These are phyloP conservation scores for Bimastos eiseni DNA, from an alignment of 2,888 invertebrate genomes.

Conservation along the genomic window DNA sequence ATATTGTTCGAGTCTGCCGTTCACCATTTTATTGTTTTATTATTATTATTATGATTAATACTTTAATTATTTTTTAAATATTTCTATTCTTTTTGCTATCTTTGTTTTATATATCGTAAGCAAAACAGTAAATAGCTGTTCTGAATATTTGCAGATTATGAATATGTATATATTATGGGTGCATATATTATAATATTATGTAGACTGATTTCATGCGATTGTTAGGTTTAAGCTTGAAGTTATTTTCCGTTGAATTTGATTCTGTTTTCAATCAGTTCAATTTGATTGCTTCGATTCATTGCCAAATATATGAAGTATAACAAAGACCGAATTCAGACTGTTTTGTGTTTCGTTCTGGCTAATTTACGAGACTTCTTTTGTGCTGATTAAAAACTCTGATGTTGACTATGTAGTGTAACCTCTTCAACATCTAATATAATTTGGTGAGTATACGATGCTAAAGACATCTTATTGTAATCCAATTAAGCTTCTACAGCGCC, in stretches of 20 bases:
- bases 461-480: too few relatives aligned
- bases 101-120: background rate
- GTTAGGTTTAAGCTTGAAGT: background rate
- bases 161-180: background rate
- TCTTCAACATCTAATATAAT: too few relatives aligned
- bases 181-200: background rate
- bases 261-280: background rate
- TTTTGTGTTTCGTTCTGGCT: too few relatives aligned
- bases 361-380: too few relatives aligned
- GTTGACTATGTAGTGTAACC: too few relatives aligned
- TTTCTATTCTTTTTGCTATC: too few relatives aligned
- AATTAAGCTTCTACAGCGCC: too few relatives aligned
- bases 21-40: background rate
- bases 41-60: background rate
- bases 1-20: background rate
- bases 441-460: too few relatives aligned
- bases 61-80: too few relatives aligned
- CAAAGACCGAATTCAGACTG: too few relatives aligned
- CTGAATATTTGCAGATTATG: background rate
- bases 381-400: too few relatives aligned
- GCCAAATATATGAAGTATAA: background rate
- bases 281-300: slow-evolving; percentile 4
- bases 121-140: background rate
- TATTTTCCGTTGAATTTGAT: slow-evolving; percentile 16
- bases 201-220: background rate